Percentiles rank a stretch among this genome's conserved stretches.
Evolutionary conservation across 1,140 invertebrate genomes (phyloP).

Genomic region (Hycleus cichorii): DNA sequence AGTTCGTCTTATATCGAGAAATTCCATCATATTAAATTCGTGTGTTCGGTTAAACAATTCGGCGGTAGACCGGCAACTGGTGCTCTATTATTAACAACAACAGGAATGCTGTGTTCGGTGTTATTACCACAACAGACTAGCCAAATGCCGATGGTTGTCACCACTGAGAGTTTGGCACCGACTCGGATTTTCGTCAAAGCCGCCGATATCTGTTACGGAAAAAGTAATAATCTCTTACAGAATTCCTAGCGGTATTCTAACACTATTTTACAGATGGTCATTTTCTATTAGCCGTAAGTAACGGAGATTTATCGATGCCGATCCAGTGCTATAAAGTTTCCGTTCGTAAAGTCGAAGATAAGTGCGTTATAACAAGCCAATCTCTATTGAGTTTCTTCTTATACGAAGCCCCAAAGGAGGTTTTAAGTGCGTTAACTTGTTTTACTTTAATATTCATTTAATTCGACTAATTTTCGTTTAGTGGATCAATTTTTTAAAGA

Average conservation of each 20-base stretch:
- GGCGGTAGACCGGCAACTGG: conserved; percentile 77
- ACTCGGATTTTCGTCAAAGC: conserved; percentile 65
- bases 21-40: conserved; percentile 67
- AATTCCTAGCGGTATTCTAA: background rate
- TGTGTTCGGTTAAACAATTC: conserved; percentile 77
- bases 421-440: conserved; percentile 34
- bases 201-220: conserved; percentile 67
- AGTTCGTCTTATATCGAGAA: conserved; percentile 74
- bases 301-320: conserved; percentile 58
- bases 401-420: conserved; percentile 51
- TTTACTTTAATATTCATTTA: background rate
- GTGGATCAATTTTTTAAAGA: conserved; percentile 34
- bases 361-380: conserved; percentile 56
- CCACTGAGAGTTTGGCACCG: conserved; percentile 63
- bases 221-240: conserved; percentile 46
- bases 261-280: conserved; percentile 56
- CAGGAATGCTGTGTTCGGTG: conserved; percentile 72
- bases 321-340: conserved; percentile 69
- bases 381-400: conserved; percentile 76
- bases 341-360: conserved; percentile 46
- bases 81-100: conserved; percentile 71
- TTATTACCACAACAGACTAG: conserved; percentile 44
- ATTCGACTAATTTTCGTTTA: conserved; percentile 5
- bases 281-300: conserved; percentile 69
- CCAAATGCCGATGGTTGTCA: conserved; percentile 41